These are phyloP conservation scores for Odontothrips loti DNA, from an alignment of 2,888 invertebrate genomes.

Conservation along the genomic window DNA sequence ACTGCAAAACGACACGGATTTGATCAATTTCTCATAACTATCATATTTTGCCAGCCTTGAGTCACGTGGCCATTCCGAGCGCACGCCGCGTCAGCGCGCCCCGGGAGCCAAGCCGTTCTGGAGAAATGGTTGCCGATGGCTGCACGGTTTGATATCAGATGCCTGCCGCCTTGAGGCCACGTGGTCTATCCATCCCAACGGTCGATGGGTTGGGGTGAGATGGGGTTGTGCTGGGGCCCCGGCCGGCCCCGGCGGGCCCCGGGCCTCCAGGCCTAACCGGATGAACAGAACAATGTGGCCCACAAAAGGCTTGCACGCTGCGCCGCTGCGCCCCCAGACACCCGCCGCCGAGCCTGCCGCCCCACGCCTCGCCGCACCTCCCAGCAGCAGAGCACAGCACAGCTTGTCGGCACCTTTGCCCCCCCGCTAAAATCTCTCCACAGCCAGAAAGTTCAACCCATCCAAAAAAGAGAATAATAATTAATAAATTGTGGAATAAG, in stretches of 20 bases:
- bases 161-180: not conserved
- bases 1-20: no score
- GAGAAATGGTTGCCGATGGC: no score
- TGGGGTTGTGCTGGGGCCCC: not conserved
- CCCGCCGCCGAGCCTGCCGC: not conserved
- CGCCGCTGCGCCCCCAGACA: not conserved
- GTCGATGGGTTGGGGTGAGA: not conserved
- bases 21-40: no score
- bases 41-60: no score
- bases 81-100: no score
- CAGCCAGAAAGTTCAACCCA: no score
- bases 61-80: no score
- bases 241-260: not conserved
- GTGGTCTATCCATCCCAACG: not conserved
- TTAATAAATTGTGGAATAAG: no score
- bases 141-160: no score
- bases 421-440: no score
- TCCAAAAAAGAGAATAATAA: no score
- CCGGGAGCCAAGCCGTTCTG: no score
- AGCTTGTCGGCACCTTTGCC: not conserved
- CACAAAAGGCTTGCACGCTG: not conserved
- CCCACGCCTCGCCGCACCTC: not conserved
- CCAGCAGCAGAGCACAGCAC: not conserved
- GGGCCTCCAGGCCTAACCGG: not conserved
- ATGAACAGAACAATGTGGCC: not conserved